Percentiles rank a stretch among this genome's conserved stretches.
These are phyloP conservation scores for Tineola bisselliella DNA, from an alignment of 2,888 invertebrate genomes.

Conservation along the genomic window DNA sequence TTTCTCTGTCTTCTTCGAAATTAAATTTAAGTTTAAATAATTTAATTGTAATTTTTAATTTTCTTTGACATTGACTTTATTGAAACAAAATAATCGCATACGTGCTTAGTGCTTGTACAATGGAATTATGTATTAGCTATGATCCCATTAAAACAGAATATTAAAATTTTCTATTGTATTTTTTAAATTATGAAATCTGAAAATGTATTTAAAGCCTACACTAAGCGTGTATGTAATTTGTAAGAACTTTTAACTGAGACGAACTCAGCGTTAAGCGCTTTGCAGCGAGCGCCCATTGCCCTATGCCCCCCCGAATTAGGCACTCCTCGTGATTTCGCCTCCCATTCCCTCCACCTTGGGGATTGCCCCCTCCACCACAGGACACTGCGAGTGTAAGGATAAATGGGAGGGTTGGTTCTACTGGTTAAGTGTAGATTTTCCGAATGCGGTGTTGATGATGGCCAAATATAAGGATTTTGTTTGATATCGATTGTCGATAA, in stretches of 20 bases:
- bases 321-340: conserved; percentile 18
- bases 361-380: conserved; percentile 34
- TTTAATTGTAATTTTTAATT: too few relatives aligned
- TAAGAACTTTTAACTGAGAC: conserved; percentile 2
- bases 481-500: conserved; percentile 25
- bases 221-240: not conserved
- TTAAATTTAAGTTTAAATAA: not conserved
- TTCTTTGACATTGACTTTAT: too few relatives aligned
- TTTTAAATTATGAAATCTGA: not conserved
- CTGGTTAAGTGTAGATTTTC: conserved; percentile 70
- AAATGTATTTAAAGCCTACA: not conserved
- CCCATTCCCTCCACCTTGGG: conserved; percentile 21
- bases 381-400: conserved; percentile 64
- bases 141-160: too few relatives aligned
- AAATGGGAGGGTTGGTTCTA: conserved; percentile 68
- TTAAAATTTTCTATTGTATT: not conserved
- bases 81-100: too few relatives aligned
- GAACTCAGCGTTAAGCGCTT: conserved; percentile 11
- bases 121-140: too few relatives aligned
- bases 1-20: not conserved
- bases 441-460: conserved; percentile 69
- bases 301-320: conserved; percentile 51
- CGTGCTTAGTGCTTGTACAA: too few relatives aligned
- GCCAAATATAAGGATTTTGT: conserved; percentile 27
- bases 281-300: conserved; percentile 41